Conservation (phyloP, 64 coral and sea anemone genomes). For the Dendronephthya gigantea region DNA sequence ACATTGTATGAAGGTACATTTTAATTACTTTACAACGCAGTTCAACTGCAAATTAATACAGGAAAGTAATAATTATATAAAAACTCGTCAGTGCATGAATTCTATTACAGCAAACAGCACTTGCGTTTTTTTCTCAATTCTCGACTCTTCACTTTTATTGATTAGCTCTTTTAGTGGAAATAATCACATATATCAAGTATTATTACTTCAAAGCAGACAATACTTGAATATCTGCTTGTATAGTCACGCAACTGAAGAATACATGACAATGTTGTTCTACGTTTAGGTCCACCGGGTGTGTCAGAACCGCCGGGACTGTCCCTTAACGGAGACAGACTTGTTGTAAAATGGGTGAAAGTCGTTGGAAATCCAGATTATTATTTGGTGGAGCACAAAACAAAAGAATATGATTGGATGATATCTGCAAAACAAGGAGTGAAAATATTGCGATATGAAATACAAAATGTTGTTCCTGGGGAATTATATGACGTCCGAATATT, state of each 20-base stretch:
- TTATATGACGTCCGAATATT: background rate
- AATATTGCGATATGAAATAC: background rate
- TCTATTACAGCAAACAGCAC: too few species aligned
- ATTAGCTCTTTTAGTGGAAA: too few species aligned
- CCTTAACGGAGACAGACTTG: background rate
- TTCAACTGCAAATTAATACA: background rate
- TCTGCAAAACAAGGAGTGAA: background rate
- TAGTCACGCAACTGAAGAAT: too few species aligned
- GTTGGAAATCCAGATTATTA: background rate
- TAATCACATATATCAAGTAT: too few species aligned
- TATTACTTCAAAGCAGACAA: too few species aligned
- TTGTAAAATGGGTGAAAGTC: background rate
- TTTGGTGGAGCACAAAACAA: background rate
- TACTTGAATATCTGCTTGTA: too few species aligned
- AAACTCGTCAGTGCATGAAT: too few species aligned
- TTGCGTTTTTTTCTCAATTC: too few species aligned
- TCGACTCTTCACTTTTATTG: too few species aligned
- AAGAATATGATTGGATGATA: background rate
- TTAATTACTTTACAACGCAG: too few species aligned
- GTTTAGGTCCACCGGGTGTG: background rate
- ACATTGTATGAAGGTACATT: background rate
- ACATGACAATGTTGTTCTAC: too few species aligned
- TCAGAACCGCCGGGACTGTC: background rate
- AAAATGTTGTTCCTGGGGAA: background rate
- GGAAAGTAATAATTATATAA: background rate